Base-by-base conservation (phyloP, 1,140 invertebrate genomes). In the Rhagoletis pomonella region DNA sequence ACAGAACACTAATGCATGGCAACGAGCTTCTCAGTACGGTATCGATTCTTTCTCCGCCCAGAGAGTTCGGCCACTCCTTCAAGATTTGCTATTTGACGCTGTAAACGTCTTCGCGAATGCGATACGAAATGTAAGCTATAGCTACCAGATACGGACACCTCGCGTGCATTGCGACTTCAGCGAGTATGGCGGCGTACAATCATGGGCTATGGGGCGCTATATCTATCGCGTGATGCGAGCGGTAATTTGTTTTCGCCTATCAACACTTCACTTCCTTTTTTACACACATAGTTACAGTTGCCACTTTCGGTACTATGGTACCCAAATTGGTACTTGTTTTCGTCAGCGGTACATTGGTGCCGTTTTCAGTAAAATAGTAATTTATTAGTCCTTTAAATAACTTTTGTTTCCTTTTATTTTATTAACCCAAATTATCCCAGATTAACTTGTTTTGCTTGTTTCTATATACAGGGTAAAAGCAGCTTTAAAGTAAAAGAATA, bases 41-140 rank as follows among this genome's bases (percentile, higher is more conserved):
- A 59, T 10, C 4, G 91, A 90, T 84, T 89, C 88, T 89, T 91
- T 55, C 77, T 89, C 3, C 81, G 85, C 2, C 4, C n/a, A 62
- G 39, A 59, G 73, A 7, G 90, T 88, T 19, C 90, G 90, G 87
- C 92, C 89, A 50, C 90, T 92, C 88, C 29, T 92, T 62, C 90
- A 91, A 2, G 77, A 91, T 55, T 90, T 97, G 6, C 94, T 96
- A 39, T 96, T 96, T 89, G 96, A 97, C 90, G 95, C 96, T 0
- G 95, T 96, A 1, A 92, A 94, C n/a, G 89, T 96, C 2, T 95
- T 96, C 89, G 94, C 95, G 0, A 94, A 94, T 89, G 96, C 96
- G 2, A 94, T 97, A 1, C 88, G 88, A 10, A 92, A 91, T 88
- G 89, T 92, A 0, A 89, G 90, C 5, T 65, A 87, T 6, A 88